Evolutionary conservation across 2,113 vertebrate species (phyloP).

Genomic region (Silurus asotus): DNA sequence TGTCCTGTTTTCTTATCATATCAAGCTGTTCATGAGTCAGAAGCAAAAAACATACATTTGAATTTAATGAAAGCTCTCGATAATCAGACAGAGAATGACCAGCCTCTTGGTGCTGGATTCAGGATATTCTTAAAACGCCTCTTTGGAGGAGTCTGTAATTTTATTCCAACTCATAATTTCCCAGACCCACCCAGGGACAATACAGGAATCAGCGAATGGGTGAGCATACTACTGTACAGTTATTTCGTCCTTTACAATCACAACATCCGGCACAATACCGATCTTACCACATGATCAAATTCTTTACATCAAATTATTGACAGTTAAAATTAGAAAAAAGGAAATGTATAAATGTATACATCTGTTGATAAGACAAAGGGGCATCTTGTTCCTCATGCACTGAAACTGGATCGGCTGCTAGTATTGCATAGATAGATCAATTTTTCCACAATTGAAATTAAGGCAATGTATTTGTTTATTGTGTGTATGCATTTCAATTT

Average conservation of each 20-base stretch:
- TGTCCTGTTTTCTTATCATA: background rate
- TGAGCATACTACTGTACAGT: background rate
- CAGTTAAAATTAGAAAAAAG: background rate
- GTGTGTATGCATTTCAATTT: background rate
- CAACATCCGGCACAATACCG: background rate
- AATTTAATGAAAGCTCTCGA: background rate
- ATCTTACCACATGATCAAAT: background rate
- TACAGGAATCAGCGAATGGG: background rate
- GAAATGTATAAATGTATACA: background rate
- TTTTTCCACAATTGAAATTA: no score
- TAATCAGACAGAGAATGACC: background rate
- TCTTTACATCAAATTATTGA: background rate
- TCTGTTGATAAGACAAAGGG: background rate
- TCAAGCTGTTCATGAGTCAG: background rate
- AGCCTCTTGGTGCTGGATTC: background rate
- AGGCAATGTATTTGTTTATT: background rate
- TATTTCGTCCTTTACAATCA: background rate
- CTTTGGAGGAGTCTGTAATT: slow-evolving; percentile 11
- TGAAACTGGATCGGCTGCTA: background rate
- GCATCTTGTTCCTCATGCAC: background rate
- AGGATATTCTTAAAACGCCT: background rate
- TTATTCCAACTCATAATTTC: slow-evolving; percentile 29
- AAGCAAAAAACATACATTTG: background rate
- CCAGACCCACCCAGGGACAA: slow-evolving; percentile 20
- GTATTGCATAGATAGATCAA: no score